A percentile compares a stretch with the other conserved stretches of the same genome.
phyloP scores from a whole-genome alignment of 2,888 invertebrate species.

The Drosophila helvetica region DNA sequence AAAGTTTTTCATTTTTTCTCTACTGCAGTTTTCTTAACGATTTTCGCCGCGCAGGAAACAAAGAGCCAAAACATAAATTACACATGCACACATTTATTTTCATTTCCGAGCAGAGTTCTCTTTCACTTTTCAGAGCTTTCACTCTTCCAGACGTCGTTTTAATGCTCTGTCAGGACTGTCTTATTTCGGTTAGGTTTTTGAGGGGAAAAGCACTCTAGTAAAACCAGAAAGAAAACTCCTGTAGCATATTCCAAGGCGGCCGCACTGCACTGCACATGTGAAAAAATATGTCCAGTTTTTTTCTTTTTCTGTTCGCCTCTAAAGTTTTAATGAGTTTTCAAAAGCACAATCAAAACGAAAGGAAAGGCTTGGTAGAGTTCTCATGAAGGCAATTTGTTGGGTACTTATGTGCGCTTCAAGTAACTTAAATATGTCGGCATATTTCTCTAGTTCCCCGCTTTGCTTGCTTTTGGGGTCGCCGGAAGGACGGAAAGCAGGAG shows the following conservation, averaged over 20 bases:
- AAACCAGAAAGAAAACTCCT: background rate
- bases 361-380: conserved; percentile 9
- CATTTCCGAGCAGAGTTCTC: conserved; percentile 47
- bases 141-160: conserved; percentile 19
- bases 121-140: conserved; percentile 44
- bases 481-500: background rate
- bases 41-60: conserved; percentile 59
- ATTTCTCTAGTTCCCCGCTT: background rate
- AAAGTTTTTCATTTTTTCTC: conserved; percentile 47
- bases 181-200: background rate
- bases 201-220: background rate
- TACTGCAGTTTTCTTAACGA: conserved; percentile 61
- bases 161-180: background rate
- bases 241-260: conserved; percentile 37
- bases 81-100: conserved; percentile 66
- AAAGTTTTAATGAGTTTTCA: conserved; percentile 66
- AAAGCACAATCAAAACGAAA: conserved; percentile 22
- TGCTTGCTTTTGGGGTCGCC: background rate
- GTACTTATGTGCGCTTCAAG: conserved; percentile 44
- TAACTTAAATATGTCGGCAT: conserved; percentile 27
- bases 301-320: background rate
- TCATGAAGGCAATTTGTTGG: conserved; percentile 19
- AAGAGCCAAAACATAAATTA: conserved; percentile 51
- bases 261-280: conserved; percentile 10
- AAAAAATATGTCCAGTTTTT: conserved; percentile 29